Base-by-base conservation (phyloP, 1,140 invertebrate genomes). In the Polyergus mexicanus region DNA sequence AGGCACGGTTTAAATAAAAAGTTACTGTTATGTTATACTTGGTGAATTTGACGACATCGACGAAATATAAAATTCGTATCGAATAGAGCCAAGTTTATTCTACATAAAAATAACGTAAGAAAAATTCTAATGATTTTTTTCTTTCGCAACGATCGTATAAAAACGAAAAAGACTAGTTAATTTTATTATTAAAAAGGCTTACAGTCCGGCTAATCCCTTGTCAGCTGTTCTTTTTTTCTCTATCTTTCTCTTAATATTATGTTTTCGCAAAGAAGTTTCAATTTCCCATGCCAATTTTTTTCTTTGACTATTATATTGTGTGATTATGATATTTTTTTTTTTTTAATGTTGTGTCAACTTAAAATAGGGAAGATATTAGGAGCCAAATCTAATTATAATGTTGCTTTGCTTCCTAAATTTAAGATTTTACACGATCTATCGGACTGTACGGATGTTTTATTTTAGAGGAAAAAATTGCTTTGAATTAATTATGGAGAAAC, bases 361-460 rank as follows among this genome's bases (percentile, higher is more conserved):
- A 56, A 63, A 51, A 74, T 16, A 58, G 44, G 28, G 76, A 80
- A 66, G 62, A 22, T 44, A n/a, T 51, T 77, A 51, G 16, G 22
- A n/a, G 68, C 22, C 32, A 28, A 71, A 60, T 88, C 58, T 66
- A 88, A 88, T 84, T 88, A 88, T 85, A 85, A 22, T n/a, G 8
- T 35, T 58, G 44, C 47, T 78, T 65, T 51, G 87, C 66, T 84
- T 88, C 76, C 77, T 77, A 60, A 56, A 62, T 84, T 65, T 87
- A 75, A 74, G 28, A 44, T 44, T 72, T 41, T n/a, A 41, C 54
- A 35, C 51, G 60, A 56, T 77, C 11, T 41, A 32, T 3, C 62
- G 41, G 51, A 7, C 38, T 4, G 19, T 22, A 3, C 38, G 35
- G 25, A 56, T 38, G 41, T 11, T 44, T 47, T 85, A 89, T 89